Conservation (phyloP, 2,797 vertebrate species). For the Arctocebus calabarensis region DNA sequence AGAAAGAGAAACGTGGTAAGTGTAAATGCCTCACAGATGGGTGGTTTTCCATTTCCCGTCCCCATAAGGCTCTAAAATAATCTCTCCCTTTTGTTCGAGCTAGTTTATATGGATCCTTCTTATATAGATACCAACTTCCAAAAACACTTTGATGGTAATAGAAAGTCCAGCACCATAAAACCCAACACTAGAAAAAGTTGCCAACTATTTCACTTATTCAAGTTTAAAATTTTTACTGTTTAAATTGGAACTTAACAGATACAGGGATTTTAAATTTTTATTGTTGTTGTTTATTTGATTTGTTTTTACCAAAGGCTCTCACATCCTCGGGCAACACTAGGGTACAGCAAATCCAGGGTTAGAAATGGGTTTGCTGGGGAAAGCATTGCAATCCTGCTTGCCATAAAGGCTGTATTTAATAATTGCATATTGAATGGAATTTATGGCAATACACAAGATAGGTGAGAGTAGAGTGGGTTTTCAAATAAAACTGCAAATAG, state of each 20-base stretch:
- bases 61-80: not conserved
- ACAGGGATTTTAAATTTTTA: not conserved
- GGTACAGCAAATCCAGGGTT: not conserved
- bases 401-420: constrained; percentile 52
- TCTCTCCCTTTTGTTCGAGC: not conserved
- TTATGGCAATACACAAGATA: constrained; percentile 31
- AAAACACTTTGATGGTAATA: not conserved
- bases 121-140: not conserved
- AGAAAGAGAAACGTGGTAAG: constrained; percentile 17
- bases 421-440: constrained; percentile 38
- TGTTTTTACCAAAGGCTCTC: not conserved
- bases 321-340: not conserved
- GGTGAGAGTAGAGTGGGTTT: constrained; percentile 18
- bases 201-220: not conserved
- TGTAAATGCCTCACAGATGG: not conserved
- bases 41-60: not conserved
- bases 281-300: not conserved
- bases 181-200: not conserved
- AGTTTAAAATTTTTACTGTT: not conserved
- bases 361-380: not conserved
- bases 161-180: constrained; percentile 4
- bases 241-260: constrained; percentile 4
- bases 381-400: not conserved
- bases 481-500: constrained; percentile 72
- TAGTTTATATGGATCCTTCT: not conserved